These are phyloP conservation scores for Theristicus caerulescens DNA, from an alignment of 2,113 vertebrate species.

Conservation along the genomic window DNA sequence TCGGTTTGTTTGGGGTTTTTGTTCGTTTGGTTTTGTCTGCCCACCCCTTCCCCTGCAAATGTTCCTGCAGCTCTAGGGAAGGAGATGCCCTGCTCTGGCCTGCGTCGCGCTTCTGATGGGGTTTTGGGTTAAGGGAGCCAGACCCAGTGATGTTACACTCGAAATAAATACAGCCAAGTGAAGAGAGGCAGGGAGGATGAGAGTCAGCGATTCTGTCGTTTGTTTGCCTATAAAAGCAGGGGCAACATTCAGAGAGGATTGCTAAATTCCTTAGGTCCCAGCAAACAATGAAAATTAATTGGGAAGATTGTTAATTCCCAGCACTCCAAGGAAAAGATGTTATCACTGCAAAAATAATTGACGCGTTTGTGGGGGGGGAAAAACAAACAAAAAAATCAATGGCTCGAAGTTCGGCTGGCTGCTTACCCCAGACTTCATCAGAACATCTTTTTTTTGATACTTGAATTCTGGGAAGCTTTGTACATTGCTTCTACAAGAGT, in stretches of 20 bases:
- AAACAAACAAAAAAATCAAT: neutral
- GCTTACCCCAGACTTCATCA: neutral
- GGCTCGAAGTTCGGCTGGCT: neutral
- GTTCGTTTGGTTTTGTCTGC: neutral
- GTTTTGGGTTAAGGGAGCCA: neutral
- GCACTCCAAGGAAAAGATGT: neutral
- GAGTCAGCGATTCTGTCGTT: neutral
- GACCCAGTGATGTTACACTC: neutral
- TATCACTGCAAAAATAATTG: neutral
- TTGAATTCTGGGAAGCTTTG: constrained; percentile 54
- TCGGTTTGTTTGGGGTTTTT: neutral
- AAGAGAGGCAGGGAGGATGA: neutral
- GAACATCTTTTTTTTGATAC: constrained; percentile 20
- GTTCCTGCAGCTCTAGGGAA: neutral
- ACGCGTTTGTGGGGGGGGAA: neutral
- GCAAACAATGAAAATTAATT: neutral
- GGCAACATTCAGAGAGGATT: neutral
- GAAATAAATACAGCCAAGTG: neutral
- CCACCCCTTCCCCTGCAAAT: neutral
- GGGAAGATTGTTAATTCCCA: neutral
- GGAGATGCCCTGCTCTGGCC: neutral
- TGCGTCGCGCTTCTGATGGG: neutral
- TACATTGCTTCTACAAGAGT: constrained; percentile 35
- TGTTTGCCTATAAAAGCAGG: neutral
- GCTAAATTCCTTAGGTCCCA: neutral